These are phyloP conservation scores for Barypeithes pellucidus DNA, from an alignment of 2,888 invertebrate genomes.

Conservation along the genomic window DNA sequence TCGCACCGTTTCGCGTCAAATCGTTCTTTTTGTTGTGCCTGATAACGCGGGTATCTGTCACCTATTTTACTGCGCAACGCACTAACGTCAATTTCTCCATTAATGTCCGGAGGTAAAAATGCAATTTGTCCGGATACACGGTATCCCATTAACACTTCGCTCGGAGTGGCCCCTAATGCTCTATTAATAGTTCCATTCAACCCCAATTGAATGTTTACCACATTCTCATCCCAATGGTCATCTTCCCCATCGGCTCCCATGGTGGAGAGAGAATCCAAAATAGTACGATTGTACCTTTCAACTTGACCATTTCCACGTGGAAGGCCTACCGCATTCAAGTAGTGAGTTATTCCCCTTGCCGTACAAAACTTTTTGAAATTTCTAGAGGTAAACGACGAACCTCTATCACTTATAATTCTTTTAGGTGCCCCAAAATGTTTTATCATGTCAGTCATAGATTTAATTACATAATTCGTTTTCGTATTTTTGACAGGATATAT, in stretches of 20 bases:
- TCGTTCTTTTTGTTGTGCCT: conserved; percentile 45
- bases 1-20: conserved; percentile 42
- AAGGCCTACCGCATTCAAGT: no score
- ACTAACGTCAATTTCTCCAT: conserved; percentile 42
- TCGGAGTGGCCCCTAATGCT: conserved; percentile 49
- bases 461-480: conserved; percentile 38
- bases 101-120: conserved; percentile 15
- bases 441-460: conserved; percentile 41
- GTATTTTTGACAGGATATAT: conserved; percentile 54
- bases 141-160: conserved; percentile 53
- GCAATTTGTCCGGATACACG: conserved; percentile 45
- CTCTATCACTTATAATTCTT: conserved; percentile 51
- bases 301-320: background rate
- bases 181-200: conserved; percentile 53
- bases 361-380: conserved; percentile 38
- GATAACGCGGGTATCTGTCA: conserved; percentile 41
- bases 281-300: conserved; percentile 6
- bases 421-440: conserved; percentile 48
- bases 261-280: conserved; percentile 35
- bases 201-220: conserved; percentile 51
- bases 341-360: no score
- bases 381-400: conserved; percentile 49
- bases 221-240: conserved; percentile 52
- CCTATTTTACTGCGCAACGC: conserved; percentile 28
- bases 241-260: conserved; percentile 42